These are phyloP conservation scores for Siderastrea siderea DNA, from an alignment of 92 coral and sea anemone species.

Conservation along the genomic window DNA sequence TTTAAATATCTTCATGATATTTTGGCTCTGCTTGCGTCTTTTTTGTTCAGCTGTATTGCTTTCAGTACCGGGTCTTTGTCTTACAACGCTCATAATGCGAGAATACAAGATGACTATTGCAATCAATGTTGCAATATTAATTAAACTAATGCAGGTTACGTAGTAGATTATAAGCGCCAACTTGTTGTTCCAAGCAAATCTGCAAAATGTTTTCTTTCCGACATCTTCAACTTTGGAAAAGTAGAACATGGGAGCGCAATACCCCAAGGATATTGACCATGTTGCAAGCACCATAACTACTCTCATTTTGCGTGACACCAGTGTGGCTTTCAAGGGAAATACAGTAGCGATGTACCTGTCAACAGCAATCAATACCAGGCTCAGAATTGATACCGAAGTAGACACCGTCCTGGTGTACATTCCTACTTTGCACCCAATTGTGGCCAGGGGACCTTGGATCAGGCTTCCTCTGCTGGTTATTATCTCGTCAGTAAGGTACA, in stretches of 20 bases:
- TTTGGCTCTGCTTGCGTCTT: not conserved
- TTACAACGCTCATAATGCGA: constrained; percentile 6
- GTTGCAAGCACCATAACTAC: not conserved
- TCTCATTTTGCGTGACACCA: not conserved
- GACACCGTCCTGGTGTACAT: constrained; percentile 1
- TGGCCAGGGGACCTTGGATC: constrained; percentile 29
- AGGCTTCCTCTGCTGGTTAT: constrained; percentile 27
- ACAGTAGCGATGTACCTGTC: constrained; percentile 34
- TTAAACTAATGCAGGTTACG: not conserved
- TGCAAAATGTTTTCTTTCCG: constrained; percentile 4
- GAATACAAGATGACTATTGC: not conserved
- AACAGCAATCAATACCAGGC: constrained; percentile 28
- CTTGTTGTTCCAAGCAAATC: constrained; percentile 11
- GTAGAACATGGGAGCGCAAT: constrained; percentile 2
- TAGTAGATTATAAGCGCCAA: not conserved
- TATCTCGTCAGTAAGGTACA: constrained; percentile 9
- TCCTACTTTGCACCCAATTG: constrained; percentile 33
- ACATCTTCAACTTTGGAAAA: constrained; percentile 13
- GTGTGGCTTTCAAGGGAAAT: constrained; percentile 11
- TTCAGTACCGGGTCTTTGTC: not conserved
- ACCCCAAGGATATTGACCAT: constrained; percentile 24
- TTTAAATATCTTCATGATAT: not conserved
- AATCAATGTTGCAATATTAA: not conserved
- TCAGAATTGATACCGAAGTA: not conserved
- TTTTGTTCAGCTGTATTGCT: not conserved